Evolutionary conservation across 64 coral and sea anemone genomes (phyloP), one percentile per base, ranked within the genome.

Genomic region (Pachyseris speciosa): DNA sequence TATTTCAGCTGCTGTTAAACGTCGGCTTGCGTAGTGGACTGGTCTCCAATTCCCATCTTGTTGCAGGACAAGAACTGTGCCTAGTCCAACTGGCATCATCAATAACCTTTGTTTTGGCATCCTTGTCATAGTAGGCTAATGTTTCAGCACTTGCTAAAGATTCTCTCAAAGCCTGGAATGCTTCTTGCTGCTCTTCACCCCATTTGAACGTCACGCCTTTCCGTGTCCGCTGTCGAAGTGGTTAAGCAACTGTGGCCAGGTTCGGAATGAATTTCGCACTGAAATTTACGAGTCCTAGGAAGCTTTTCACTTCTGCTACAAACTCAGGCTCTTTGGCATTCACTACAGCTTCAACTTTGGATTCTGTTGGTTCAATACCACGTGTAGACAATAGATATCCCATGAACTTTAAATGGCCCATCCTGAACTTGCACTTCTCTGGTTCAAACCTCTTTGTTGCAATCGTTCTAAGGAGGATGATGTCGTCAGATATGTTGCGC

Each of bases 401-500:
- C 84, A 87, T 87, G 34, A 74, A 87, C 47, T 63, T 38, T 16
- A 76, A 57, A 28, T 64, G 69, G 17, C 51, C 26, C 49, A 89
- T 77, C 11, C 30, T 22, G 49, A 89, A 89, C 50, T 45, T 29
- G 16, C 86, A 88, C 50, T 89, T 89, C 45, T 75, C 72, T 22
- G 57, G 51, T 51, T 89, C 12, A 65, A 57, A 29, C 53, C 86
- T 49, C 58, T 89, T 13, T 75, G 53, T 20, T 89, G 49, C 15
- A 89, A 41, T 73, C 37, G 41, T 28, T 89, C 38, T 12, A 89
- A 39, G 77, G 5, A 83, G 58, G 20, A 92, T 71, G 72, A 92
- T 85, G 25, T 92, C 81, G 51, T 92, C 90, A 75, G 67, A 73
- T 43, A 92, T 83, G 29, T 85, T 92, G 37, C 58, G 66, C 19